Evolutionary conservation across 2,797 vertebrate species (phyloP).

Genomic region (Rhincodon typus): DNA sequence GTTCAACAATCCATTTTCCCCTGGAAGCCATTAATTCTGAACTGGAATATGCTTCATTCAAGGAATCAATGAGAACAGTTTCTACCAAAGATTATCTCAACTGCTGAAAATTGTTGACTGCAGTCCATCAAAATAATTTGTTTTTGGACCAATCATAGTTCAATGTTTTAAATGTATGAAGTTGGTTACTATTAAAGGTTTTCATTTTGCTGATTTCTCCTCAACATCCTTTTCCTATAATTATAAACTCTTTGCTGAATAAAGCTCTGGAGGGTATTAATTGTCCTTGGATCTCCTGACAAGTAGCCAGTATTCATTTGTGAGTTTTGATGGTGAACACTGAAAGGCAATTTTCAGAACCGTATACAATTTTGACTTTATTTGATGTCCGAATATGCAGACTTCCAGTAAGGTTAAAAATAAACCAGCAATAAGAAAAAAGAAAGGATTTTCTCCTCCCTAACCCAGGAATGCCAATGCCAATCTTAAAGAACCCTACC

Average conservation of each 20-base stretch:
- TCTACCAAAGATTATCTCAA: not conserved
- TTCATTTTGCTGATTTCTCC: not conserved
- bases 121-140: not conserved
- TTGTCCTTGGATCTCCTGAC: not conserved
- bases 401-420: not conserved
- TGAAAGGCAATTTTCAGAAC: not conserved
- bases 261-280: not conserved
- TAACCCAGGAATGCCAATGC: not conserved
- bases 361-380: not conserved
- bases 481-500: not conserved
- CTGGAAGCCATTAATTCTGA: not conserved
- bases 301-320: not conserved
- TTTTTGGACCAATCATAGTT: not conserved
- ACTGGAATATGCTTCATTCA: not conserved
- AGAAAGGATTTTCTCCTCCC: not conserved
- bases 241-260: not conserved
- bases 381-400: not conserved
- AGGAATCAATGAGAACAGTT: not conserved
- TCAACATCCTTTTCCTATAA: not conserved
- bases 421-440: not conserved
- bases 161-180: not conserved
- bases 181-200: not conserved
- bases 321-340: not conserved
- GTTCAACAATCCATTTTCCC: not conserved
- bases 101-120: not conserved